Conservation (phyloP, 2,888 invertebrate genomes). For the Tortrix viridana region DNA sequence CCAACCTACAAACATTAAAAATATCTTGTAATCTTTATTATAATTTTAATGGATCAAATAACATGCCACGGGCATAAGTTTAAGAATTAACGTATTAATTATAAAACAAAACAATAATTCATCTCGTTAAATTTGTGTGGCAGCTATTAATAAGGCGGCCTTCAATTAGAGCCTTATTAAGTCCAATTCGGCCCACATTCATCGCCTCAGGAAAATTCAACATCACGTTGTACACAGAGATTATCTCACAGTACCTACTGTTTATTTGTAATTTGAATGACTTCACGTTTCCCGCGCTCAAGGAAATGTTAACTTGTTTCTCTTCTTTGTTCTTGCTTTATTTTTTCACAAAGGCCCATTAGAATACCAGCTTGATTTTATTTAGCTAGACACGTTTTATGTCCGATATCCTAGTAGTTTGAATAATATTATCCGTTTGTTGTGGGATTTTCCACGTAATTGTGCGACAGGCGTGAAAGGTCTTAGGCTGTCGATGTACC, state of each 20-base stretch:
- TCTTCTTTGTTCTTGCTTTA: slow-evolving; percentile 52
- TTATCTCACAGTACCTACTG: slow-evolving; percentile 45
- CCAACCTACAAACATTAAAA: slow-evolving; percentile 20
- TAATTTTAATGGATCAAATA: slow-evolving; percentile 28
- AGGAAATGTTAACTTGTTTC: slow-evolving; percentile 57
- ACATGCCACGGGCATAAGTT: slow-evolving; percentile 28
- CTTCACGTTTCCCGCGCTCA: slow-evolving; percentile 65
- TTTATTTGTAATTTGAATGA: slow-evolving; percentile 47
- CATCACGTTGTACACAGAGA: slow-evolving; percentile 49
- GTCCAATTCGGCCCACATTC: slow-evolving; percentile 57
- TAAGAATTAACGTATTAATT: slow-evolving; percentile 30
- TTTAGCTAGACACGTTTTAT: slow-evolving; percentile 33
- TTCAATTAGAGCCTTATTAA: slow-evolving; percentile 61
- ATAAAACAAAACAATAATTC: slow-evolving; percentile 37
- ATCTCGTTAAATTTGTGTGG: slow-evolving; percentile 36
- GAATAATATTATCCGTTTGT: slow-evolving; percentile 32
- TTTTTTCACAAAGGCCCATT: slow-evolving; percentile 54
- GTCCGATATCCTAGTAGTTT: slow-evolving; percentile 30
- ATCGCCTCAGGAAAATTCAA: slow-evolving; percentile 58
- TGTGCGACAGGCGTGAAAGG: slow-evolving; percentile 36
- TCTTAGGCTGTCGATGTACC: slow-evolving; percentile 11
- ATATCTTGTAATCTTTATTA: slow-evolving; percentile 33
- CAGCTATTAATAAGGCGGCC: slow-evolving; percentile 51
- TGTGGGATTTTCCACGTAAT: slow-evolving; percentile 34
- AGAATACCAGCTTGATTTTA: slow-evolving; percentile 47